Conservation (phyloP, 2,113 vertebrate genomes). For the Chrysemys picta region DNA sequence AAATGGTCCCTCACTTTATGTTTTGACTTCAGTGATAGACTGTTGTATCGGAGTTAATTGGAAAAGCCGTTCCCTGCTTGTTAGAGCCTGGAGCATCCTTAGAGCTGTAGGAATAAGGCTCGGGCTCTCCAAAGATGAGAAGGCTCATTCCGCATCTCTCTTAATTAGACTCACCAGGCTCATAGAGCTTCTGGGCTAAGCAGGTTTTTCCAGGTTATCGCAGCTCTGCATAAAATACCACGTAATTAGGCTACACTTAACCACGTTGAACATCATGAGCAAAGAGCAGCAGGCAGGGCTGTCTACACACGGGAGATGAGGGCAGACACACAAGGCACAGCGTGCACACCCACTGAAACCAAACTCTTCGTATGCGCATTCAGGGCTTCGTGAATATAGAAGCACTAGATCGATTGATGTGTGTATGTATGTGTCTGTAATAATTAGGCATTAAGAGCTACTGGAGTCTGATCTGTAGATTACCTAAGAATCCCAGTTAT, state of each 20-base stretch:
- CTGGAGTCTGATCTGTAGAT: too few relatives aligned
- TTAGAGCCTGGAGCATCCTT: neutral
- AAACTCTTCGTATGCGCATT: neutral
- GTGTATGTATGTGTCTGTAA: too few relatives aligned
- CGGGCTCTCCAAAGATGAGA: neutral
- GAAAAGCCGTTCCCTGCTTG: neutral
- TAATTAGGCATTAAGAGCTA: too few relatives aligned
- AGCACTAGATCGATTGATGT: too few relatives aligned
- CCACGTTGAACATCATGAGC: neutral
- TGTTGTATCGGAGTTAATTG: neutral
- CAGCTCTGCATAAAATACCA: neutral
- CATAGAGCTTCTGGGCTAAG: neutral
- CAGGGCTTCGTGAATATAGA: neutral
- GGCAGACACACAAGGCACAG: neutral
- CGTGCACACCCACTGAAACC: neutral
- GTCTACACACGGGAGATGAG: neutral
- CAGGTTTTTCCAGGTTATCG: neutral
- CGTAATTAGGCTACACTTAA: neutral
- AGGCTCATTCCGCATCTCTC: neutral
- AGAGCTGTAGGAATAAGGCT: neutral
- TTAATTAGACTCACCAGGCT: neutral
- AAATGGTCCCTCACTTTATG: neutral
- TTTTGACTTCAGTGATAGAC: neutral
- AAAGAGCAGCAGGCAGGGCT: neutral
- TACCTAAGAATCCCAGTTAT: too few relatives aligned